phyloP scores from a whole-genome alignment of 2,888 invertebrate species.

The Lycia hirtaria region DNA sequence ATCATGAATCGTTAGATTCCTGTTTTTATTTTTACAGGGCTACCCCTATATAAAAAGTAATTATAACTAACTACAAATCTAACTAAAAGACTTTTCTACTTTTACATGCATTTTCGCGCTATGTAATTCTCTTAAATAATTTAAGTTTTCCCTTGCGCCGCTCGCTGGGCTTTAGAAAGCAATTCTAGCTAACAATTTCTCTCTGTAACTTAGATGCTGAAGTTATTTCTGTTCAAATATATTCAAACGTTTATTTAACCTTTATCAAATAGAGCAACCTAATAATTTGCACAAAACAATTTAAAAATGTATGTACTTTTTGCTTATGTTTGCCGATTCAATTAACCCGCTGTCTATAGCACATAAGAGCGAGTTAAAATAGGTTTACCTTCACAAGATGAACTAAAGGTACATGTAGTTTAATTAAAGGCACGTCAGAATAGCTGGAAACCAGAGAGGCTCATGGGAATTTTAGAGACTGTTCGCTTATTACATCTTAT shows the following conservation, averaged over 20 bases:
- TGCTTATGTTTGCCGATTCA: conserved; percentile 8
- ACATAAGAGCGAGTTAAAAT: neutral
- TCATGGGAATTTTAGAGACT: conserved; percentile 17
- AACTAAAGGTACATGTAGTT: conserved; percentile 20
- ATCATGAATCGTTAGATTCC: no score
- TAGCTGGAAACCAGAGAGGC: conserved; percentile 16
- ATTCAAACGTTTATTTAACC: conserved; percentile 1
- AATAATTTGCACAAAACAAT: neutral
- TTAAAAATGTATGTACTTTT: conserved; percentile 1
- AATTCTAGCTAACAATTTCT: neutral
- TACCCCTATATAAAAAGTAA: no score
- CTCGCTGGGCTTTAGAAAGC: no score
- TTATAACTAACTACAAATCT: no score
- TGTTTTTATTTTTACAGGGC: no score
- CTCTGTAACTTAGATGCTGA: neutral
- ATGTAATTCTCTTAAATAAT: no score
- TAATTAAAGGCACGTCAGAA: conserved; percentile 23
- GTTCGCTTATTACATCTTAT: conserved; percentile 4
- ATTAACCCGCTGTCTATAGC: conserved; percentile 17
- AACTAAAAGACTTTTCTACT: no score
- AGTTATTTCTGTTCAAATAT: neutral
- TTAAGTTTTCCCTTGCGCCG: no score
- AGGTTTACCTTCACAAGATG: conserved; percentile 7
- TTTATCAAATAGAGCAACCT: neutral
- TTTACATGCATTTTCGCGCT: no score